Evolutionary conservation across 2,797 vertebrate species (phyloP).

Genomic region (Acridotheres tristis): DNA sequence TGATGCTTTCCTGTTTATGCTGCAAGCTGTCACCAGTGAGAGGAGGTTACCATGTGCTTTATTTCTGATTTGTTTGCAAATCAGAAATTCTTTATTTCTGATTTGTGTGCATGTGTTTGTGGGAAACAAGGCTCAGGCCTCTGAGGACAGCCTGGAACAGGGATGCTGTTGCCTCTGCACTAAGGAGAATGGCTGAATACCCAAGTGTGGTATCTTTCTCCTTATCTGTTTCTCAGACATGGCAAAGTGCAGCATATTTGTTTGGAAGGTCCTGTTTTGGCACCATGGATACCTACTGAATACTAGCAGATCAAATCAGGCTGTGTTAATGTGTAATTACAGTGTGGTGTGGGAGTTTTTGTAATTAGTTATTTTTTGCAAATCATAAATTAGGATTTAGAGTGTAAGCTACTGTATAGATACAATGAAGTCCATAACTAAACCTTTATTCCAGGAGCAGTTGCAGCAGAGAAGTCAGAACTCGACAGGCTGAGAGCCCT

Average conservation of each 20-base stretch:
- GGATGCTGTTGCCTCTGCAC: not conserved
- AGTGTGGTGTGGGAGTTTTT: fast-evolving
- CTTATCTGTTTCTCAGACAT: not conserved
- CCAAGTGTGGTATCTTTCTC: not conserved
- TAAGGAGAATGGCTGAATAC: not conserved
- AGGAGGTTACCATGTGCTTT: not conserved
- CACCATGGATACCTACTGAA: not conserved
- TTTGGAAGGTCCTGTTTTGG: not conserved
- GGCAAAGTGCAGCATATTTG: not conserved
- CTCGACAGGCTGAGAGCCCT: not conserved
- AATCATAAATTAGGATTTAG: not conserved
- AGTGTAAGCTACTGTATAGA: not conserved
- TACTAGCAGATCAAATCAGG: not conserved
- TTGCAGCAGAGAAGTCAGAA: not conserved
- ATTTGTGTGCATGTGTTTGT: not conserved
- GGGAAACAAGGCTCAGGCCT: not conserved
- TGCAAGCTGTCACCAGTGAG: not conserved
- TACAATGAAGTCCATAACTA: not conserved
- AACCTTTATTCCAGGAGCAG: not conserved
- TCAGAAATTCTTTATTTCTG: too few relatives aligned
- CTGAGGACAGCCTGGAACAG: not conserved
- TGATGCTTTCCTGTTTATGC: not conserved
- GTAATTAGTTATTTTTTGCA: not conserved
- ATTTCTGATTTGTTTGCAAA: not conserved
- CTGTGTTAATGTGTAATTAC: fast-evolving